These are phyloP conservation scores for Urophycis tenuis DNA, from an alignment of 2,797 vertebrate genomes.

Conservation along the genomic window DNA sequence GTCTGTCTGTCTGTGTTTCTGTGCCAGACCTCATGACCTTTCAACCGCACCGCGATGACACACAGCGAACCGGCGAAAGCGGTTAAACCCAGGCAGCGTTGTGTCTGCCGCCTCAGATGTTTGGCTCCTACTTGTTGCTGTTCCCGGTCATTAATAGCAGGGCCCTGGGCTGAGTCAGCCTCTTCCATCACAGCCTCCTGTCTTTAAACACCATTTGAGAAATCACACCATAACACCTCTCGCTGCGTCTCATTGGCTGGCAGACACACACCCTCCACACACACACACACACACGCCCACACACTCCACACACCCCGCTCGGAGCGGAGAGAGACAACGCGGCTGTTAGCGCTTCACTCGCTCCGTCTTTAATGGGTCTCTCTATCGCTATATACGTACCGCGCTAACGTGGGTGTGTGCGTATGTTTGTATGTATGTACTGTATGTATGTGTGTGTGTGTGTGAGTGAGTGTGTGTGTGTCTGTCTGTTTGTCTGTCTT, in stretches of 20 bases:
- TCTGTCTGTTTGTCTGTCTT: not conserved
- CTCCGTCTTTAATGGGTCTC: not conserved
- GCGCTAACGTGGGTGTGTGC: too few relatives aligned
- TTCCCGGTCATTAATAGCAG: not conserved
- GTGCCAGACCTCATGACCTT: too few relatives aligned
- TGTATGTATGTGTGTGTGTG: too few relatives aligned
- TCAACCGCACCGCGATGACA: too few relatives aligned
- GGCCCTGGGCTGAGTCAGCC: not conserved
- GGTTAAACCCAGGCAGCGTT: too few relatives aligned
- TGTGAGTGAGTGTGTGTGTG: too few relatives aligned
- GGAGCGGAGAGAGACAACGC: not conserved
- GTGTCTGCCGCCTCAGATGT: not conserved
- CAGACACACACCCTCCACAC: not conserved
- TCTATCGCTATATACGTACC: not conserved
- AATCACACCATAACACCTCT: slow-evolving; percentile 4
- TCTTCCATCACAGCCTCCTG: slow-evolving; percentile 1
- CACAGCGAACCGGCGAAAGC: too few relatives aligned
- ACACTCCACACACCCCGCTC: not conserved
- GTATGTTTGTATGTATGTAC: too few relatives aligned
- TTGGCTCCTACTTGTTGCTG: not conserved
- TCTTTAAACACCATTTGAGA: not conserved
- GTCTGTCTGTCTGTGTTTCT: too few relatives aligned
- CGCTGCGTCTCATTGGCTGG: not conserved
- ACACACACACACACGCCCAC: not conserved
- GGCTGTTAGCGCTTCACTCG: not conserved